Conservation (phyloP, 2,797 vertebrate genomes). For the Zenarchopterus dispar region DNA sequence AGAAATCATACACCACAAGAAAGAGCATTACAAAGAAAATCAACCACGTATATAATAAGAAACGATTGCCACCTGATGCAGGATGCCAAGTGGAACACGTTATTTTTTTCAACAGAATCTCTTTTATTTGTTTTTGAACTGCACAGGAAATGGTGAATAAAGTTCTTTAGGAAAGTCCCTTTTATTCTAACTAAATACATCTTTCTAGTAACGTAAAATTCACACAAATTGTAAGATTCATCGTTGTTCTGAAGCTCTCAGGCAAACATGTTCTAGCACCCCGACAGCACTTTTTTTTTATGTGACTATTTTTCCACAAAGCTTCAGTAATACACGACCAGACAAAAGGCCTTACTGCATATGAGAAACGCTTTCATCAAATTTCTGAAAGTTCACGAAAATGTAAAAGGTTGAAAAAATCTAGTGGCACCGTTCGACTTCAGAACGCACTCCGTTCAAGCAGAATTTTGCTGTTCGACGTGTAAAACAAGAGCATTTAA, state of each 20-base stretch:
- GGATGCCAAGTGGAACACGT: slow-evolving; percentile 60
- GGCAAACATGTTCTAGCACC: slow-evolving; percentile 59
- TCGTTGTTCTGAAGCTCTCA: slow-evolving; percentile 61
- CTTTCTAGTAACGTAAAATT: slow-evolving; percentile 68
- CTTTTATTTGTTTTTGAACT: slow-evolving; percentile 77
- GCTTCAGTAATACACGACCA: slow-evolving; percentile 58
- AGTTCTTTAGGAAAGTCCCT: slow-evolving; percentile 79
- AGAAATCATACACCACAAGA: slow-evolving; percentile 40
- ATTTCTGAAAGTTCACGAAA: slow-evolving; percentile 69
- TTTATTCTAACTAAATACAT: slow-evolving; percentile 78
- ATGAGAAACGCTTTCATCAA: slow-evolving; percentile 62
- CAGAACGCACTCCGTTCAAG: slow-evolving; percentile 48
- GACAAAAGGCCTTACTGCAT: slow-evolving; percentile 73
- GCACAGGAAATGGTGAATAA: slow-evolving; percentile 80
- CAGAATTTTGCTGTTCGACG: slow-evolving; percentile 32
- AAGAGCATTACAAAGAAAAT: slow-evolving; percentile 50
- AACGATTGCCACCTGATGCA: slow-evolving; percentile 53
- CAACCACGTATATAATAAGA: slow-evolving; percentile 34
- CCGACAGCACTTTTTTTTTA: slow-evolving; percentile 55
- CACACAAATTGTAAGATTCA: slow-evolving; percentile 63
- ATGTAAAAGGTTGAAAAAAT: slow-evolving; percentile 67
- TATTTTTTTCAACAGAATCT: slow-evolving; percentile 71
- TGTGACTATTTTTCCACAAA: slow-evolving; percentile 60
- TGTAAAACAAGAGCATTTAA: slow-evolving; percentile 53
- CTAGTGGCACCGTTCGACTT: slow-evolving; percentile 41